Evolutionary conservation across 2,113 vertebrate species (phyloP), one percentile per base, ranked within the genome.

Genomic region (Nerophis ophidion): DNA sequence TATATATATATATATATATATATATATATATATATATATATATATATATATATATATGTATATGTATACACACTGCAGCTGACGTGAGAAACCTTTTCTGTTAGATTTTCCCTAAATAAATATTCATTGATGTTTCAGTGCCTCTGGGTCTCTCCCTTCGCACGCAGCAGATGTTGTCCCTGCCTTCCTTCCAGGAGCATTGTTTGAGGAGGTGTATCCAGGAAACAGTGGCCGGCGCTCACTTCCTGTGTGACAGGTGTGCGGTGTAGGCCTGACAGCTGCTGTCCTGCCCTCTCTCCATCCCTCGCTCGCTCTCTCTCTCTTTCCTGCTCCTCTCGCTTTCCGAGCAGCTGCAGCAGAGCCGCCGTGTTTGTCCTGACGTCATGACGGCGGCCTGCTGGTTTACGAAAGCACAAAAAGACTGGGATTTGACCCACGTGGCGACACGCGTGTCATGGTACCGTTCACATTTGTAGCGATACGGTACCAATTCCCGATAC

Each of bases 171-270:
- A 80, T 86, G 81, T 77, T 77, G 73, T 75, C 53, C 79, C 56
- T 71, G 63, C 59, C n/a, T 68, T 68, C 70, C 81, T 72, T 71
- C 72, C 75, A 82, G 79, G 80, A 80, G 78, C 72, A 64, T 67
- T 87, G 83, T 87, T 84, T 88, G 82, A 86, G 87, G 84, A 88
- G 85, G 81, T 79, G 88, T 89, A 84, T 89, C 89, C 89, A 89
- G 89, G 90, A 91, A 91, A 86, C 88, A 73, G 79, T 79, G 84
- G 79, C 85, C 80, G 53, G 74, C 54, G 68, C 83, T 81, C 66
- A 77, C 88, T 91, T 91, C 89, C 90, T 89, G 88, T 86, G 80
- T 89, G 89, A 90, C 90, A 91, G 90, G 90, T 91, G 89, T 81
- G 81, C 72, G 60, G 77, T 70, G 81, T 76, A 81, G 84, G 79